Conservation (phyloP, 2,113 vertebrate species). For the Furnarius figulus region DNA sequence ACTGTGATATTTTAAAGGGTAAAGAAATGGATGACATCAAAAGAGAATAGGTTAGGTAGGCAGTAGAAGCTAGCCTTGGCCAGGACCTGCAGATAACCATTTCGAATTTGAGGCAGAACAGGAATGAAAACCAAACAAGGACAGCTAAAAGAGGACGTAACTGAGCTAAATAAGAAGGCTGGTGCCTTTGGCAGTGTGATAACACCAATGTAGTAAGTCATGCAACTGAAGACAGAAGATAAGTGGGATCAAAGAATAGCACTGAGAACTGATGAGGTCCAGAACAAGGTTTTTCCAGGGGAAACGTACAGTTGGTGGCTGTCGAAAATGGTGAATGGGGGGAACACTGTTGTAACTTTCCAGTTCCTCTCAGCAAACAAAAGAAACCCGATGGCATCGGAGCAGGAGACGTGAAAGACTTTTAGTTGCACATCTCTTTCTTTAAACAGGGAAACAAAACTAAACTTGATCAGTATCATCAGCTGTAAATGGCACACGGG, state of each 20-base stretch:
- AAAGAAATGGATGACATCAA: background rate
- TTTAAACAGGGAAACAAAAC: constrained; percentile 21
- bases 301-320: background rate
- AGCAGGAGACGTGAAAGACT: background rate
- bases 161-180: background rate
- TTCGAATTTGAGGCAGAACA: background rate
- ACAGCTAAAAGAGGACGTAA: background rate
- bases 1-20: background rate
- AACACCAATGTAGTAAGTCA: background rate
- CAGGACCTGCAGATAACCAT: background rate
- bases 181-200: background rate
- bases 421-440: background rate
- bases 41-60: background rate
- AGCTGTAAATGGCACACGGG: background rate
- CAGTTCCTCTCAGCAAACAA: background rate
- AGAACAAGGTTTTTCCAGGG: background rate
- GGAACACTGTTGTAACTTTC: background rate
- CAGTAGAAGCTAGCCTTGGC: background rate
- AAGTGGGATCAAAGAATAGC: background rate
- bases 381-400: background rate
- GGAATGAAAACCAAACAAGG: background rate
- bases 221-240: background rate
- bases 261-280: background rate
- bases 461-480: background rate
- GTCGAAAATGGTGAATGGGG: background rate